A percentile compares a stretch with the other conserved stretches of the same genome.
phyloP scores from a whole-genome alignment of 2,113 vertebrate genomes.

The Cygnus buccinator region DNA sequence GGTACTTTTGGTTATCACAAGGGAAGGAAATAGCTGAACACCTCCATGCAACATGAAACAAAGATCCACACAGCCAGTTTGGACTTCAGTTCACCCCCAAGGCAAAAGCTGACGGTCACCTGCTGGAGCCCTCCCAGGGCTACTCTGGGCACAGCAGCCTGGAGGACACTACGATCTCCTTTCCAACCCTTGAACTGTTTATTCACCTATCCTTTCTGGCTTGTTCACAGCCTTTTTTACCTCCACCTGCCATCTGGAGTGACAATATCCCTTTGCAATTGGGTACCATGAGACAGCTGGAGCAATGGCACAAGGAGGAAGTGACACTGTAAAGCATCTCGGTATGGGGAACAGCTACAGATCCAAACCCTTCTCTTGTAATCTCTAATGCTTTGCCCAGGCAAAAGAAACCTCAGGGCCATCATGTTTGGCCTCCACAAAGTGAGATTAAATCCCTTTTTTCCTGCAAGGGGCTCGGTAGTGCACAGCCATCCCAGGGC shows the following conservation, averaged over 20 bases:
- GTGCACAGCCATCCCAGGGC: not conserved
- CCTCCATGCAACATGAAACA: not conserved
- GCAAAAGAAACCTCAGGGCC: not conserved
- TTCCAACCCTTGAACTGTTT: not conserved
- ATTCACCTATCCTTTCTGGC: not conserved
- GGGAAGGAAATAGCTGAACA: not conserved
- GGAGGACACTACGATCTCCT: not conserved
- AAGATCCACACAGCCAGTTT: not conserved
- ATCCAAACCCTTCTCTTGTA: not conserved
- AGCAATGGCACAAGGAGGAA: not conserved
- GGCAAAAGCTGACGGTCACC: rapidly evolving
- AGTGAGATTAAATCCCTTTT: not conserved
- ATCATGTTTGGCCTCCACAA: not conserved
- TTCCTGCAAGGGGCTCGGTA: not conserved
- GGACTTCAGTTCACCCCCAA: not conserved
- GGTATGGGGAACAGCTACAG: not conserved
- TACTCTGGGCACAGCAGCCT: not conserved
- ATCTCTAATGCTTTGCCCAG: not conserved
- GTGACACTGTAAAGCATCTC: not conserved
- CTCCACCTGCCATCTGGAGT: not conserved
- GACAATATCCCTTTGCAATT: not conserved
- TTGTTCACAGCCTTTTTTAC: rapidly evolving
- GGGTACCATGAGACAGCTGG: not conserved
- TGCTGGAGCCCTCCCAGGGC: not conserved
- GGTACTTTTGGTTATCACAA: not conserved